Evolutionary conservation across 2,113 vertebrate genomes (phyloP), one percentile per base, ranked within the genome.

Genomic region (Porphyrio hochstetteri): DNA sequence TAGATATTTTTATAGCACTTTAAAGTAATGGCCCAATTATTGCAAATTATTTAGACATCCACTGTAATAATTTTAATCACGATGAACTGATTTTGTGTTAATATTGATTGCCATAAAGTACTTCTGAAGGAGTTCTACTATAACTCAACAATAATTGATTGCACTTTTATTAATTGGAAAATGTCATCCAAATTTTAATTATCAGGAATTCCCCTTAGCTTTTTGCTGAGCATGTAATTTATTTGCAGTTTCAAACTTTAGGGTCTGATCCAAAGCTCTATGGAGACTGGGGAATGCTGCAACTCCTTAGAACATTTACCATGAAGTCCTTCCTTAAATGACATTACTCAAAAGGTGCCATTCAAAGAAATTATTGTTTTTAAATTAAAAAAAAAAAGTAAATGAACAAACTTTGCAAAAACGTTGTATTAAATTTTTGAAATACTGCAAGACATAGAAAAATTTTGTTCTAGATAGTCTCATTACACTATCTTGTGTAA

Each of bases 31-130:
- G 8, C 8, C 10, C 64, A 76, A 68, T 78, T 86, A 88, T 77
- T 95, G 31, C 50, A 84, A 90, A 83, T 83, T 95, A 10, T 91
- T 96, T 85, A 70, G 24, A 75, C 76, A 83, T 75, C 91, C 81
- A 72, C 50, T 77, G 31, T 67, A 67, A 94, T 48, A 60, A 36
- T 69, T 93, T 79, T 86, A 95, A 95, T 88, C 63, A 94, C 2
- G 1, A 87, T 67, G 29, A 88, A 82, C 75, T 56, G 28, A 90
- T 90, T 29, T 96, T 50, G 28, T 1, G 0, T 38, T 70, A 56
- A 70, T 77, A 78, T 67, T 57, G 82, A 74, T 92, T 82, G 25
- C 36, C 56, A 52, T 40, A 85, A 93, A 94, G 38, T 71, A 94
- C 61, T 86, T 95, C 44, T 86, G 75, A 53, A 88, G 46, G 31